Evolutionary conservation across 2,113 vertebrate species (phyloP).

Genomic region (Speoplatyrhinus poulsoni): DNA sequence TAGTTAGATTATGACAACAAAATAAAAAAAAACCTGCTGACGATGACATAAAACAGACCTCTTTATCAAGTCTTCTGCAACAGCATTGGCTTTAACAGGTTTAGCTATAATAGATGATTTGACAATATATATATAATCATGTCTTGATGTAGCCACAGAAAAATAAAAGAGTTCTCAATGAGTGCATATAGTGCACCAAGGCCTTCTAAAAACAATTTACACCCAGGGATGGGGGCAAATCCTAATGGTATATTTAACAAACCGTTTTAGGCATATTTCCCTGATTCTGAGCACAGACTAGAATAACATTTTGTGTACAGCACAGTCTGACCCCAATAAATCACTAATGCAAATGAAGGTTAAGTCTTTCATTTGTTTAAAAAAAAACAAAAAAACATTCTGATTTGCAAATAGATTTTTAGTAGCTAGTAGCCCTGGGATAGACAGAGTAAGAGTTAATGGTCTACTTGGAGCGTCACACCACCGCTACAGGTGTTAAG

Average conservation of each 20-base stretch:
- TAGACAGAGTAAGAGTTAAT: slow-evolving; percentile 41
- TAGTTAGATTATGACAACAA: slow-evolving; percentile 37
- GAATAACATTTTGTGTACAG: neutral
- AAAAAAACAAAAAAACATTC: neutral
- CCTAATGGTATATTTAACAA: slow-evolving; percentile 61
- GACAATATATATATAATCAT: slow-evolving; percentile 58
- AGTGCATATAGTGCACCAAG: slow-evolving; percentile 64
- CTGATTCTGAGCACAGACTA: slow-evolving; percentile 54
- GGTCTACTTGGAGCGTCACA: slow-evolving; percentile 21
- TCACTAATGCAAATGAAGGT: slow-evolving; percentile 36
- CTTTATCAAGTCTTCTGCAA: slow-evolving; percentile 53
- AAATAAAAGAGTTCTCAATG: slow-evolving; percentile 47
- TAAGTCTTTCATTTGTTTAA: slow-evolving; percentile 27
- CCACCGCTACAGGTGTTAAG: slow-evolving; percentile 43
- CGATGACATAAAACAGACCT: slow-evolving; percentile 52
- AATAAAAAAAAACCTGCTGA: slow-evolving; percentile 45
- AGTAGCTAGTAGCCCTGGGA: slow-evolving; percentile 37
- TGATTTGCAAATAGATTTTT: slow-evolving; percentile 23
- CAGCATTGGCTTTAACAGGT: slow-evolving; percentile 60
- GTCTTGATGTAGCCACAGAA: slow-evolving; percentile 53
- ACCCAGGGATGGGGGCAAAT: slow-evolving; percentile 42
- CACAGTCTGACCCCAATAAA: slow-evolving; percentile 48
- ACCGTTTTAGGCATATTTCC: slow-evolving; percentile 60
- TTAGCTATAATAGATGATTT: slow-evolving; percentile 76
- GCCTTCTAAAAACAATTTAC: slow-evolving; percentile 50